phyloP scores from a whole-genome alignment of 2,113 vertebrate genomes.

The Copsychus sechellarum region DNA sequence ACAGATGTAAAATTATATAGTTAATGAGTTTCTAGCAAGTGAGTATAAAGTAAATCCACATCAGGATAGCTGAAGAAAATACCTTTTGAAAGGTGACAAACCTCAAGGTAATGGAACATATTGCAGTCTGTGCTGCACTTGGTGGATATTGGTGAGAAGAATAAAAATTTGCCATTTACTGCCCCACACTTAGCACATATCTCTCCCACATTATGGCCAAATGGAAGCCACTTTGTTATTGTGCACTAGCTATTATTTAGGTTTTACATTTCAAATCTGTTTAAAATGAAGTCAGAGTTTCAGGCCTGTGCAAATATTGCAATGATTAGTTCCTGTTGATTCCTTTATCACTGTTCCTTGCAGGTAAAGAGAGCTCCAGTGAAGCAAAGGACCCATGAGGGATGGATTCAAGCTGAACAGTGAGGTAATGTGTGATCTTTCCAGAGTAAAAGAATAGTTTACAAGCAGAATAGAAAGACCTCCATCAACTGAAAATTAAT shows the following conservation, averaged over 20 bases:
- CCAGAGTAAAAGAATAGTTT: not conserved
- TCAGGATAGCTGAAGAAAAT: not conserved
- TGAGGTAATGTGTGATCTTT: fast-evolving
- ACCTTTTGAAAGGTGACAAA: not conserved
- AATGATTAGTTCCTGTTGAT: not conserved
- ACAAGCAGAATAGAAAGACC: not conserved
- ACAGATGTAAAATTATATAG: not conserved
- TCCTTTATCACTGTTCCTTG: not conserved
- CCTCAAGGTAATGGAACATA: not conserved
- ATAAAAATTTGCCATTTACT: not conserved
- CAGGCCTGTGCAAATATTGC: not conserved
- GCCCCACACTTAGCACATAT: not conserved
- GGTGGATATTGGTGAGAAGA: not conserved
- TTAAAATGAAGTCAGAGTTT: not conserved
- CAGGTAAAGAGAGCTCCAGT: not conserved
- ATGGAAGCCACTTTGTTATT: not conserved
- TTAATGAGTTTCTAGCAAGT: not conserved
- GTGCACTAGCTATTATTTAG: not conserved
- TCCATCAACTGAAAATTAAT: not conserved
- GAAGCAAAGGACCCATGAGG: not conserved
- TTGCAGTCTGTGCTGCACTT: not conserved
- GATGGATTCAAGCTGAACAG: not conserved
- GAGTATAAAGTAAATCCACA: not conserved
- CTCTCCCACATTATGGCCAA: not conserved
- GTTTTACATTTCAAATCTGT: not conserved